A percentile compares a stretch with the other conserved stretches of the same genome.
Conservation (phyloP, 2,888 invertebrate genomes). For the Caenorhabditis panamensis region DNA sequence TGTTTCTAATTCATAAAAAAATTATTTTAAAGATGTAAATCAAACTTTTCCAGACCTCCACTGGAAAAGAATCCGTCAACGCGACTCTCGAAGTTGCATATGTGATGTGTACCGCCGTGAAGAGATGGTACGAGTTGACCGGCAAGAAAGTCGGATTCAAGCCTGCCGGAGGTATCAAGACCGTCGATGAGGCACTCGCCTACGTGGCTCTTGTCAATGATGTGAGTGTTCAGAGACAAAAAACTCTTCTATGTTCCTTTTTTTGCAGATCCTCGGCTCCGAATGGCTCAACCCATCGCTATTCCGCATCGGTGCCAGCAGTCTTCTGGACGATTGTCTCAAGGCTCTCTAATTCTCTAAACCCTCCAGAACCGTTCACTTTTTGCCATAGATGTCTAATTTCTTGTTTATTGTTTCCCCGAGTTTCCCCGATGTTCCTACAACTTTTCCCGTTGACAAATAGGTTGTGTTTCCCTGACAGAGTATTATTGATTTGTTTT, state of each 20-base stretch:
- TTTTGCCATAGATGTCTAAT: constrained; percentile 32
- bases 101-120: constrained; percentile 94
- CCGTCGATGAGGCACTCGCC: constrained; percentile 89
- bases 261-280: constrained; percentile 88
- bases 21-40: no score
- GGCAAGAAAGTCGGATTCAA: constrained; percentile 91
- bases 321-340: constrained; percentile 87
- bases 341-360: constrained; percentile 64
- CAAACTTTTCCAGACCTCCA: constrained; percentile 86
- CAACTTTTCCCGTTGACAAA: no score
- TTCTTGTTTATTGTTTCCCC: no score
- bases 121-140: constrained; percentile 84
- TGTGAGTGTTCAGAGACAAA: constrained; percentile 45
- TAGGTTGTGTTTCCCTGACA: no score
- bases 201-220: constrained; percentile 91
- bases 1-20: no score
- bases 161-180: constrained; percentile 96
- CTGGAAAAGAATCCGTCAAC: constrained; percentile 94
- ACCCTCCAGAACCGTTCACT: not conserved
- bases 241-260: no score
- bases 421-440: no score
- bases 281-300: constrained; percentile 88
- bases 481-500: no score
- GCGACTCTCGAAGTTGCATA: constrained; percentile 93
- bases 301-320: constrained; percentile 96